Percentiles rank a stretch among this genome's conserved stretches.
phyloP scores from a whole-genome alignment of 37 sponge, comb jelly and placozoan genomes.

The Geodia barretti region DNA sequence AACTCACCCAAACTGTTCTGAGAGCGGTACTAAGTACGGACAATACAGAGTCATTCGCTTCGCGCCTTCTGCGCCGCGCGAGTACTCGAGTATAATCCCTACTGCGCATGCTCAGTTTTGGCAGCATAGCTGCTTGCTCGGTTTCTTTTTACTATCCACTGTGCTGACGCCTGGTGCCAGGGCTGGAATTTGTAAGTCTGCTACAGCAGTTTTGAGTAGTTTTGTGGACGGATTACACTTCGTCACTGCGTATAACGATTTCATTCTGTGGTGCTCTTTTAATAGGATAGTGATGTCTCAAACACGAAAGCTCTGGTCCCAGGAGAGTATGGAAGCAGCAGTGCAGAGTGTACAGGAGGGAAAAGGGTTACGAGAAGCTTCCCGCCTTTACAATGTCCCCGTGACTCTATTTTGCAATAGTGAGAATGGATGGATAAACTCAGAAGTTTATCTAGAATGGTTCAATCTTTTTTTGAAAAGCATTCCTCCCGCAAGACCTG shows the following conservation, averaged over 20 bases:
- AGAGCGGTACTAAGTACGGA: neutral
- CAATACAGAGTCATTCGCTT: neutral
- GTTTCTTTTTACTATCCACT: neutral
- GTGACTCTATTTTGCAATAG: too few species aligned
- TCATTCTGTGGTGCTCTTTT: neutral
- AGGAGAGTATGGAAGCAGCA: conserved; percentile 42
- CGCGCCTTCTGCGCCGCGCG: neutral
- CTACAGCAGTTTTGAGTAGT: neutral
- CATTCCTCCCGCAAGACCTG: too few species aligned
- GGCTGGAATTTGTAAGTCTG: neutral
- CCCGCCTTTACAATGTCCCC: conserved; percentile 33
- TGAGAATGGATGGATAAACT: too few species aligned
- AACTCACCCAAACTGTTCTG: neutral
- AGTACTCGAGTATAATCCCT: neutral
- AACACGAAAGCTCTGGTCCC: conserved; percentile 49
- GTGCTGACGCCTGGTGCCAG: neutral
- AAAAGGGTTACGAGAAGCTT: conserved; percentile 49
- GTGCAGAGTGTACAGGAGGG: conserved; percentile 20
- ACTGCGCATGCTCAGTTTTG: neutral
- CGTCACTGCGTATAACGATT: too few species aligned
- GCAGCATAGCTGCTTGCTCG: neutral
- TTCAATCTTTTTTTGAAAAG: too few species aligned
- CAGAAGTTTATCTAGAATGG: too few species aligned
- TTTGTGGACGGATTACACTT: neutral
- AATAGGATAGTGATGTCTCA: neutral